Conservation (phyloP, 2,888 invertebrate species). For the Heteromyza rotundicornis region DNA sequence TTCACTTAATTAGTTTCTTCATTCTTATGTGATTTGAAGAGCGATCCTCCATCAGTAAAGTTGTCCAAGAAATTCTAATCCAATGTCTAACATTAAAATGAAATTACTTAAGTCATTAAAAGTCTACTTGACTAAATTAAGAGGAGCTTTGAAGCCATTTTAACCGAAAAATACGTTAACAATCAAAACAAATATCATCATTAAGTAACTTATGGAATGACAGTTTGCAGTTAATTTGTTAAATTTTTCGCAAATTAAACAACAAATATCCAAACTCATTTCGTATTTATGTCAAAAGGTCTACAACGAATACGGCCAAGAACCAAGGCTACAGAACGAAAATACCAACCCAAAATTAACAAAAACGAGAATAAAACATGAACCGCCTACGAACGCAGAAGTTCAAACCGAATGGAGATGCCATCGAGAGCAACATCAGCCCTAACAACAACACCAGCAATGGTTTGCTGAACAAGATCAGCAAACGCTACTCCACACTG, state of each 20-base stretch:
- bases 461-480: slow-evolving; percentile 55
- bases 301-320: not conserved
- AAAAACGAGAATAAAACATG: slow-evolving; percentile 31
- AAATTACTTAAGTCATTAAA: too few species aligned
- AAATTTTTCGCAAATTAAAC: not conserved
- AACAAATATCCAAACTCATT: not conserved
- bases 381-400: slow-evolving; percentile 54
- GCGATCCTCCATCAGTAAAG: too few species aligned
- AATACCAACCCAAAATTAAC: not conserved
- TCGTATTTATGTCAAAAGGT: not conserved
- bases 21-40: too few species aligned
- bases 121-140: too few species aligned
- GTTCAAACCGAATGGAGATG: slow-evolving; percentile 39
- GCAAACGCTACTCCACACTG: slow-evolving; percentile 59
- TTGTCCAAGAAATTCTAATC: too few species aligned
- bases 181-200: not conserved
- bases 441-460: slow-evolving; percentile 30
- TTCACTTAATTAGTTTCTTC: too few species aligned
- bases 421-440: slow-evolving; percentile 34
- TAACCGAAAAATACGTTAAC: too few species aligned
- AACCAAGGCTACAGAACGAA: slow-evolving; percentile 2
- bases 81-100: too few species aligned
- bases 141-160: too few species aligned
- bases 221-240: not conserved
- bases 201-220: not conserved